These are phyloP conservation scores for Drosophila lutescens DNA, from an alignment of 2,888 invertebrate species.

Conservation along the genomic window DNA sequence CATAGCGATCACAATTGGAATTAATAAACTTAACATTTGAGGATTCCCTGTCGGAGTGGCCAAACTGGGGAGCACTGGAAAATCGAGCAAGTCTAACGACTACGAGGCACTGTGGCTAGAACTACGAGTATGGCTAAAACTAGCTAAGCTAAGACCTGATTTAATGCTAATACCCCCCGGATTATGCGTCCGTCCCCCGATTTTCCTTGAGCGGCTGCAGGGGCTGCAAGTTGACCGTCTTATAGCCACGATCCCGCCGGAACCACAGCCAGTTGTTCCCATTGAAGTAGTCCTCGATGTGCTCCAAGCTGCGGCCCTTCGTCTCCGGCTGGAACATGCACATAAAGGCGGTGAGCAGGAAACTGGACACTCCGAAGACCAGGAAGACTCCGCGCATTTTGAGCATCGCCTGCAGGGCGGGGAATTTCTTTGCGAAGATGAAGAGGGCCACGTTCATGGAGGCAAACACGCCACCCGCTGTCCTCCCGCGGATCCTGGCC, in stretches of 20 bases:
- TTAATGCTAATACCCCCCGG: constrained; percentile 14
- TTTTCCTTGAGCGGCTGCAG: constrained; percentile 45
- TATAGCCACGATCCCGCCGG: constrained; percentile 78
- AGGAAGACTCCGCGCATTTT: constrained; percentile 89
- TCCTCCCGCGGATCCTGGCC: constrained; percentile 89
- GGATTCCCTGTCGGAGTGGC: constrained; percentile 27
- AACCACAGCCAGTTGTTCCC: constrained; percentile 88
- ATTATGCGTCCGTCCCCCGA: constrained; percentile 25
- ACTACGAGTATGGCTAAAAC: constrained; percentile 25
- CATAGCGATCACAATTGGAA: constrained; percentile 50
- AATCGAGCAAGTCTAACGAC: constrained; percentile 17
- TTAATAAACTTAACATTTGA: constrained; percentile 28
- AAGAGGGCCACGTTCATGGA: constrained; percentile 89
- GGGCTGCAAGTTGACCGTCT: constrained; percentile 59
- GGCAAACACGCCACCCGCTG: constrained; percentile 90
- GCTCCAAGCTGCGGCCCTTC: constrained; percentile 88
- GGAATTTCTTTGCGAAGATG: constrained; percentile 89
- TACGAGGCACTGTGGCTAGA: constrained; percentile 44
- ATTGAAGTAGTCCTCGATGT: constrained; percentile 92
- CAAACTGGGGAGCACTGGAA: constrained; percentile 31
- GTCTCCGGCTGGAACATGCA: constrained; percentile 90
- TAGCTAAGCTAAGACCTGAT: constrained; percentile 32
- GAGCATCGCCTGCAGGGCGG: constrained; percentile 86
- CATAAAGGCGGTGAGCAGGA: constrained; percentile 87
- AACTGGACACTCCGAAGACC: constrained; percentile 88